A percentile compares a stretch with the other conserved stretches of the same genome.
phyloP scores from a whole-genome alignment of 64 coral and sea anemone species.

The Pocillopora verrucosa region DNA sequence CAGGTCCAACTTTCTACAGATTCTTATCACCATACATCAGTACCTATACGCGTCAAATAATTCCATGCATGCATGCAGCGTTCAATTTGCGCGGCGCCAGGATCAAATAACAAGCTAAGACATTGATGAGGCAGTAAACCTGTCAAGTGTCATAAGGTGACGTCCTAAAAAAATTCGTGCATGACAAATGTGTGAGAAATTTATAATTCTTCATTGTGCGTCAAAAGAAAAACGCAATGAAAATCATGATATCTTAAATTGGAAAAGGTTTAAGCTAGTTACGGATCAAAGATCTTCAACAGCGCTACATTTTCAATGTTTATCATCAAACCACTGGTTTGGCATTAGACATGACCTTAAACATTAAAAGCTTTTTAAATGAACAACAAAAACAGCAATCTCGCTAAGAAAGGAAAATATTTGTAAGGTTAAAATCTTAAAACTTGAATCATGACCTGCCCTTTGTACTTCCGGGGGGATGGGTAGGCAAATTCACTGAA shows the following conservation, averaged over 20 bases:
- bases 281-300: not conserved
- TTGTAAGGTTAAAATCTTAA: not conserved
- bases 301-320: not conserved
- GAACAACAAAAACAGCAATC: not conserved
- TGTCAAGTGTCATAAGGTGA: not conserved
- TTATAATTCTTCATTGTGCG: too few relatives aligned
- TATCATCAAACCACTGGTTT: not conserved
- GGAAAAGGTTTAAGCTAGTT: too few relatives aligned
- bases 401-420: not conserved
- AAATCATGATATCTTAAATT: too few relatives aligned
- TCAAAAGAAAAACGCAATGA: too few relatives aligned
- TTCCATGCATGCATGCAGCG: not conserved
- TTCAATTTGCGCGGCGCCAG: not conserved
- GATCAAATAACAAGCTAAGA: conserved; percentile 33
- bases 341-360: not conserved
- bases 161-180: not conserved
- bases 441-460: conserved; percentile 3
- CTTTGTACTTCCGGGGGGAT: not conserved
- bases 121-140: not conserved
- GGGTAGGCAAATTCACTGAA: too few relatives aligned
- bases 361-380: not conserved
- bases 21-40: not conserved
- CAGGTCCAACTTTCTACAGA: not conserved
- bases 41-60: too few relatives aligned
- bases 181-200: too few relatives aligned